Evolutionary conservation across 2,113 vertebrate species (phyloP).

Genomic region (Rhynchopsitta pachyrhyncha): DNA sequence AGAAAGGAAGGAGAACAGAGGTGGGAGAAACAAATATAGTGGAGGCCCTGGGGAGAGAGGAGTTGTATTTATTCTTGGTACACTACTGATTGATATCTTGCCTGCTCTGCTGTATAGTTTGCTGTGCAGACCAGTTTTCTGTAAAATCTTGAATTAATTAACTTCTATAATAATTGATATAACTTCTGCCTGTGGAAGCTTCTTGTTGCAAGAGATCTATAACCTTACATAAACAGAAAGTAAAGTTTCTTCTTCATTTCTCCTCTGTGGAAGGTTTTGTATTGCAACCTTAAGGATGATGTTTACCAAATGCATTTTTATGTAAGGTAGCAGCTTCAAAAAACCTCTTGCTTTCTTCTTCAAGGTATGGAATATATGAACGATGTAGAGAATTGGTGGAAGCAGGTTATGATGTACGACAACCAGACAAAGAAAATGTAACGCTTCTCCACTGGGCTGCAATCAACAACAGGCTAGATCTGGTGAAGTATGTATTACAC

Average conservation of each 20-base stretch:
- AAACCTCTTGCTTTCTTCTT: conserved; percentile 1
- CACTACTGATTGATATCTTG: not conserved
- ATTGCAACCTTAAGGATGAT: not conserved
- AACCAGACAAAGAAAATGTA: conserved; percentile 98
- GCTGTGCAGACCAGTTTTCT: not conserved
- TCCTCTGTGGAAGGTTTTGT: not conserved
- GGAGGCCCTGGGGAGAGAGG: not conserved
- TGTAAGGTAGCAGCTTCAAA: not conserved
- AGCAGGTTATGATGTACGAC: conserved; percentile 96
- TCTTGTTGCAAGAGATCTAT: not conserved
- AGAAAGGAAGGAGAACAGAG: not conserved
- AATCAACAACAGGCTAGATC: conserved; percentile 98
- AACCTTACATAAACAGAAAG: not conserved
- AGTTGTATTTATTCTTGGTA: not conserved
- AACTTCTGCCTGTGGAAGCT: not conserved
- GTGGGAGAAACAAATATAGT: not conserved
- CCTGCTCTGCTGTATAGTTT: not conserved
- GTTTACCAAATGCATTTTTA: not conserved
- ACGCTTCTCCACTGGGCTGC: conserved; percentile 98
- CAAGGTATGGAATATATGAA: conserved; percentile 95
- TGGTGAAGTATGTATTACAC: conserved; percentile 88
- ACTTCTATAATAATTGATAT: not conserved
- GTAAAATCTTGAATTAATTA: not conserved
- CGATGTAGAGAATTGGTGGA: conserved; percentile 96
- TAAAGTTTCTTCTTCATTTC: not conserved